Evolutionary conservation across 1,140 invertebrate species (phyloP).

Genomic region (Chrysoperla carnea): DNA sequence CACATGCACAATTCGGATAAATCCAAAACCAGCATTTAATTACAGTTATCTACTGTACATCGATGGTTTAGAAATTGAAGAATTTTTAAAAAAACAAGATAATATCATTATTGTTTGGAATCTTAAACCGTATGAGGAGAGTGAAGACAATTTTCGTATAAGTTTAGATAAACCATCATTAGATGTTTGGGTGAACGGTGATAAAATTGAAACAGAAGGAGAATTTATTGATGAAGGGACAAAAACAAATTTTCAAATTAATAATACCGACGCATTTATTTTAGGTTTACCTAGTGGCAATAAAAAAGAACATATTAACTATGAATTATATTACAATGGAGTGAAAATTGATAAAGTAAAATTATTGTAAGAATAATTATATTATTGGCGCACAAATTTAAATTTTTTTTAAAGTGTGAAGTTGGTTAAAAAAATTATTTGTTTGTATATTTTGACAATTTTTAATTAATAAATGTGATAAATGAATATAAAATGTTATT

Average conservation of each 20-base stretch:
- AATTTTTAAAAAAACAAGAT: slow-evolving; percentile 58
- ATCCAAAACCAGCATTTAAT: slow-evolving; percentile 59
- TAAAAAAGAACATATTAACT: slow-evolving; percentile 30
- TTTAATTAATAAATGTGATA: too few species aligned
- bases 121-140: slow-evolving; percentile 6
- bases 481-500: too few species aligned
- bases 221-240: slow-evolving; percentile 67
- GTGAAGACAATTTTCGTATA: neutral
- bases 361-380: neutral
- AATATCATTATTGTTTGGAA: slow-evolving; percentile 30
- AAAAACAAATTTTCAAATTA: slow-evolving; percentile 55
- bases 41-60: slow-evolving; percentile 62
- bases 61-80: slow-evolving; percentile 55
- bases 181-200: slow-evolving; percentile 61
- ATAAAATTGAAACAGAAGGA: slow-evolving; percentile 45
- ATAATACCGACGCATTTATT: slow-evolving; percentile 27
- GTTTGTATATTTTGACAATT: too few species aligned
- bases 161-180: slow-evolving; percentile 51
- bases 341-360: slow-evolving; percentile 15
- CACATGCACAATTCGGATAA: slow-evolving; percentile 36
- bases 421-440: too few species aligned
- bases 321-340: slow-evolving; percentile 27
- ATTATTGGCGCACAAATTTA: too few species aligned
- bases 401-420: too few species aligned
- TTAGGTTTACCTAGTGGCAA: slow-evolving; percentile 31